Percentiles rank a stretch among this genome's conserved stretches.
Conservation (phyloP, 2,113 vertebrate genomes). For the Vulpes vulpes region DNA sequence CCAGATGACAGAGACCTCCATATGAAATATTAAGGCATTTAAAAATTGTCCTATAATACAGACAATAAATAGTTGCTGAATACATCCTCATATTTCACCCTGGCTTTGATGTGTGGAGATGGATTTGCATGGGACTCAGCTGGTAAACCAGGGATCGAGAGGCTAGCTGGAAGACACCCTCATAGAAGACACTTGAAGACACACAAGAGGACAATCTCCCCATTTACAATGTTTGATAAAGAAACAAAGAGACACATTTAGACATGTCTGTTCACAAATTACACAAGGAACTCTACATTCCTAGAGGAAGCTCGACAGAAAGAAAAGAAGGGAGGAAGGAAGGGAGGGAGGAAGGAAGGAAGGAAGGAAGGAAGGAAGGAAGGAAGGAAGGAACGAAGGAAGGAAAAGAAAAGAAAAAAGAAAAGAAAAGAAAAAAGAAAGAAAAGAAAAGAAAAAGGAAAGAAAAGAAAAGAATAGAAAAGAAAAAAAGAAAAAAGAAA, state of each 20-base stretch:
- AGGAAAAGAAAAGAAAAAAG: no score
- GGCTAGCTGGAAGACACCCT: neutral
- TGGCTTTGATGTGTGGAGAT: neutral
- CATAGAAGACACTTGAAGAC: neutral
- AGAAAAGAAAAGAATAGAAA: no score
- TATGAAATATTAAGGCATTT: neutral
- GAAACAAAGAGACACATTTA: neutral
- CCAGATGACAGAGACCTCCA: neutral
- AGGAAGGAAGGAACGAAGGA: accelerated
- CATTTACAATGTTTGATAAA: neutral
- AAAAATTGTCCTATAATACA: neutral
- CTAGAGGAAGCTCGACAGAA: neutral
- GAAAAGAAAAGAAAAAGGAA: no score
- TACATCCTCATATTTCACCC: neutral
- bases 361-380: no score
- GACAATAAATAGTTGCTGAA: neutral
- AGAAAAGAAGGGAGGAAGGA: neutral
- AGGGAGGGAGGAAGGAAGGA: no score
- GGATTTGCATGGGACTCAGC: neutral
- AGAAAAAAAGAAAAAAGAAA: no score
- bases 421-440: no score
- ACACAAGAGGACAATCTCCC: neutral
- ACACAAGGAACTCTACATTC: neutral
- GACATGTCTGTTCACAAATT: neutral
- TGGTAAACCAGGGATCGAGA: neutral